Conservation (phyloP, 2,888 invertebrate species). For the Sphaerophoria taeniata region DNA sequence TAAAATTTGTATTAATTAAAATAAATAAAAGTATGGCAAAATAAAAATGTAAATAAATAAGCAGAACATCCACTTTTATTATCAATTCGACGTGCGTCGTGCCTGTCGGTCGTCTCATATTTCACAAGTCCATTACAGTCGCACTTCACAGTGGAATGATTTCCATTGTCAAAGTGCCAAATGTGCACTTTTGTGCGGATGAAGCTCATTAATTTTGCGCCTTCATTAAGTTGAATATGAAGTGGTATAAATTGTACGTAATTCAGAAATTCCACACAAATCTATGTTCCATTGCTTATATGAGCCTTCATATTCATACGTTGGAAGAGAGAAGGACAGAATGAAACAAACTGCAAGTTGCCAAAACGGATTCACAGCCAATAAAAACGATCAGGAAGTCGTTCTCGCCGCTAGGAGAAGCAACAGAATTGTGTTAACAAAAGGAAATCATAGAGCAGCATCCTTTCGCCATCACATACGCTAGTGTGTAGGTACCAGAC, state of each 20-base stretch:
- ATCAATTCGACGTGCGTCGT: conserved; percentile 1
- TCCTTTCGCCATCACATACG: conserved; percentile 62
- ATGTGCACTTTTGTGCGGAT: conserved; percentile 70
- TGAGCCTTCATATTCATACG: conserved; percentile 50
- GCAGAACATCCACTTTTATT: conserved; percentile 25
- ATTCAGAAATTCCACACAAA: conserved; percentile 51
- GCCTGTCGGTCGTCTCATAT: conserved; percentile 46
- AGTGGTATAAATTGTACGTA: conserved; percentile 63
- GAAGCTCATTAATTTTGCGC: conserved; percentile 69
- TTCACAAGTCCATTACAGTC: conserved; percentile 69
- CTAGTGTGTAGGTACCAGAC: conserved; percentile 43
- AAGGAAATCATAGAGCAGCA: conserved; percentile 39
- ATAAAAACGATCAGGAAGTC: conserved; percentile 74
- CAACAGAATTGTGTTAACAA: conserved; percentile 52
- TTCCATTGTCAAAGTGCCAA: conserved; percentile 72
- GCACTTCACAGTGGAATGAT: conserved; percentile 69
- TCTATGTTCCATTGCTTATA: neutral
- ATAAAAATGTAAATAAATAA: conserved; percentile 29
- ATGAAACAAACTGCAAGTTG: conserved; percentile 63
- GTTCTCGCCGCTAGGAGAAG: conserved; percentile 59
- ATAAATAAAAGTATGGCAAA: conserved; percentile 46
- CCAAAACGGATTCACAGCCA: conserved; percentile 74
- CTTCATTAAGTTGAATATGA: conserved; percentile 50
- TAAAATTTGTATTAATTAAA: conserved; percentile 47
- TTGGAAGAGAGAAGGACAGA: conserved; percentile 23